phyloP scores from a whole-genome alignment of 2,113 vertebrate genomes.

The Sclerurus mexicanus region DNA sequence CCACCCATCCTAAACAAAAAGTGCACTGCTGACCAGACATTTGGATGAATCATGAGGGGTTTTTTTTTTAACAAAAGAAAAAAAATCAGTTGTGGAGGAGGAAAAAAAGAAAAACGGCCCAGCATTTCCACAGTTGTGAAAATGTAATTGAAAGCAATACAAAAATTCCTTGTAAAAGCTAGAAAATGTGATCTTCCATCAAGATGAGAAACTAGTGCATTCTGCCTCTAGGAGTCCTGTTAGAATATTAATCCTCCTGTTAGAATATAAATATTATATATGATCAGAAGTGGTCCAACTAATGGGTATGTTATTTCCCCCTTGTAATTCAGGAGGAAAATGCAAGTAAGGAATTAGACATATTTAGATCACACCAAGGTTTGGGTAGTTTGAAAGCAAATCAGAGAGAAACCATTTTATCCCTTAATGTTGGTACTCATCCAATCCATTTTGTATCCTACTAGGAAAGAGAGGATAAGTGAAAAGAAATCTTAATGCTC shows the following conservation, averaged over 20 bases:
- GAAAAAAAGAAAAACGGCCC: neutral
- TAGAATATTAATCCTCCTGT: neutral
- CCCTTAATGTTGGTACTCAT: neutral
- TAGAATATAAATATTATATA: neutral
- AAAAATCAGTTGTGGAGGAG: neutral
- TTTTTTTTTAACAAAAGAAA: neutral
- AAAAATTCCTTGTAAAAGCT: neutral
- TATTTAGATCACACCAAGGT: neutral
- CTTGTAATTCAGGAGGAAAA: neutral
- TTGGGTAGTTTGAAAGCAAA: neutral
- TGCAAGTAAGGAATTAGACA: neutral
- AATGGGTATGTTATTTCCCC: neutral
- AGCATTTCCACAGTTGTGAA: neutral
- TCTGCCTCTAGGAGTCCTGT: neutral
- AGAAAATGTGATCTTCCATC: neutral
- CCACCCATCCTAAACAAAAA: neutral
- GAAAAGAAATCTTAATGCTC: neutral
- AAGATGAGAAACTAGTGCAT: neutral
- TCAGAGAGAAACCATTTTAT: neutral
- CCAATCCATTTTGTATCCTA: neutral
- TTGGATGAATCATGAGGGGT: neutral
- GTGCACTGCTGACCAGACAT: neutral
- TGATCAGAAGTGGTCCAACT: neutral
- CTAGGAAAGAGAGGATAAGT: neutral
- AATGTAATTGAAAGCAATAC: neutral